Conservation (phyloP, 1,140 invertebrate genomes). For the Temnothorax nylanderi region DNA sequence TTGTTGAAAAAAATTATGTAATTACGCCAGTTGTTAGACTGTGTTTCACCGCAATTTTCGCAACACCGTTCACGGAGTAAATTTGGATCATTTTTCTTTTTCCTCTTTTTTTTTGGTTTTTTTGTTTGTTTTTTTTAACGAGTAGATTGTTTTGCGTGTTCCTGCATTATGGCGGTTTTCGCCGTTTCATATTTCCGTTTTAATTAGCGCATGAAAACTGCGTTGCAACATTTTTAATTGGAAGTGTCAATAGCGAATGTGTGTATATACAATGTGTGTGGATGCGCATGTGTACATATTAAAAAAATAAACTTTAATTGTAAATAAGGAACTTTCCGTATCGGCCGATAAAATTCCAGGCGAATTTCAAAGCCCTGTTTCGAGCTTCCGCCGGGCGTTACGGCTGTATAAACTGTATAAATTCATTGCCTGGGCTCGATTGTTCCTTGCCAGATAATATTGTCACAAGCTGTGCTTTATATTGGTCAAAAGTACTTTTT, state of each 20-base stretch:
- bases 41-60: background rate
- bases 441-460: slow-evolving; percentile 9
- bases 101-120: background rate
- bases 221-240: slow-evolving; percentile 59
- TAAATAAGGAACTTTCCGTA: slow-evolving; percentile 53
- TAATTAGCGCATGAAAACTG: slow-evolving; percentile 55
- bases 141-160: slow-evolving; percentile 37
- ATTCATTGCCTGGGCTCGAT: slow-evolving; percentile 44
- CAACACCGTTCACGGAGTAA: slow-evolving; percentile 10
- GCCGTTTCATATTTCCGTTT: slow-evolving; percentile 46
- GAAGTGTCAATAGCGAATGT: slow-evolving; percentile 41
- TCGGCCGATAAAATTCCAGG: slow-evolving; percentile 38
- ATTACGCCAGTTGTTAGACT: background rate
- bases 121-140: slow-evolving; percentile 6
- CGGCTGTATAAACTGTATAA: slow-evolving; percentile 33
- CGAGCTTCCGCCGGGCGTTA: slow-evolving; percentile 18
- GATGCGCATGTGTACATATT: background rate
- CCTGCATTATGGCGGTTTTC: slow-evolving; percentile 46
- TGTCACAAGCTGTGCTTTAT: background rate
- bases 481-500: background rate
- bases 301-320: slow-evolving; percentile 25
- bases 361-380: slow-evolving; percentile 45
- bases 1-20: background rate
- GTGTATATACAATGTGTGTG: too few relatives aligned
- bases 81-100: slow-evolving; percentile 7